Conservation (phyloP, 2,888 invertebrate species). For the Neoscelio sp. region DNA sequence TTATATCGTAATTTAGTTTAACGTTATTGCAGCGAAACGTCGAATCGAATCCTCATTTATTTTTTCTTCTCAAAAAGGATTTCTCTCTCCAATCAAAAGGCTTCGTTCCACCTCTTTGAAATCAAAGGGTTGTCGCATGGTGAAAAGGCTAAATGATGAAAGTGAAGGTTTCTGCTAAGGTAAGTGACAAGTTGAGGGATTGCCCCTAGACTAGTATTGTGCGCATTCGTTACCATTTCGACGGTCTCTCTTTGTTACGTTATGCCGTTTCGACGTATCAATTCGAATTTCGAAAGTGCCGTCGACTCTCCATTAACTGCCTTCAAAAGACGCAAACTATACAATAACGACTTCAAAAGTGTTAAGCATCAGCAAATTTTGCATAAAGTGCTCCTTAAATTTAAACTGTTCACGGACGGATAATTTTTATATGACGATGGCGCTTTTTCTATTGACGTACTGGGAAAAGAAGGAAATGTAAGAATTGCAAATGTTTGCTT, state of each 20-base stretch:
- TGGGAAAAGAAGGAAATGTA: too few relatives aligned
- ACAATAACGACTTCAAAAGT: slow-evolving; percentile 35
- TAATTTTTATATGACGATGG: too few relatives aligned
- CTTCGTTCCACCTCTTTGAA: slow-evolving; percentile 53
- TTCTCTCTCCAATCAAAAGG: slow-evolving; percentile 53
- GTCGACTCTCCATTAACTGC: slow-evolving; percentile 58
- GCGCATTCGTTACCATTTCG: slow-evolving; percentile 74
- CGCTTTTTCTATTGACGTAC: too few relatives aligned
- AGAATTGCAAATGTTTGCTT: too few relatives aligned
- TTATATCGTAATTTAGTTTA: slow-evolving; percentile 44
- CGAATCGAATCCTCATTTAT: slow-evolving; percentile 18
- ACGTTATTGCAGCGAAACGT: slow-evolving; percentile 36
- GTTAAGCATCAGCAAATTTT: slow-evolving; percentile 44
- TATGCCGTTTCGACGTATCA: slow-evolving; percentile 61
- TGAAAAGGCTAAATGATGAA: slow-evolving; percentile 67
- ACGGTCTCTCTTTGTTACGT: slow-evolving; percentile 64
- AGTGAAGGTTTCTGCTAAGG: slow-evolving; percentile 67
- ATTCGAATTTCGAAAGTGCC: slow-evolving; percentile 55
- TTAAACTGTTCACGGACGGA: not conserved
- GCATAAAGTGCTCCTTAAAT: slow-evolving; percentile 19
- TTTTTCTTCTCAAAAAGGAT: slow-evolving; percentile 35
- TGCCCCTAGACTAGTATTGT: slow-evolving; percentile 77
- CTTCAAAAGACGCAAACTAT: slow-evolving; percentile 40
- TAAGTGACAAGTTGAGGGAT: slow-evolving; percentile 83
- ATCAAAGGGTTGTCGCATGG: slow-evolving; percentile 61